phyloP scores from a whole-genome alignment of 2,888 invertebrate genomes.

The Oligia strigilis region DNA sequence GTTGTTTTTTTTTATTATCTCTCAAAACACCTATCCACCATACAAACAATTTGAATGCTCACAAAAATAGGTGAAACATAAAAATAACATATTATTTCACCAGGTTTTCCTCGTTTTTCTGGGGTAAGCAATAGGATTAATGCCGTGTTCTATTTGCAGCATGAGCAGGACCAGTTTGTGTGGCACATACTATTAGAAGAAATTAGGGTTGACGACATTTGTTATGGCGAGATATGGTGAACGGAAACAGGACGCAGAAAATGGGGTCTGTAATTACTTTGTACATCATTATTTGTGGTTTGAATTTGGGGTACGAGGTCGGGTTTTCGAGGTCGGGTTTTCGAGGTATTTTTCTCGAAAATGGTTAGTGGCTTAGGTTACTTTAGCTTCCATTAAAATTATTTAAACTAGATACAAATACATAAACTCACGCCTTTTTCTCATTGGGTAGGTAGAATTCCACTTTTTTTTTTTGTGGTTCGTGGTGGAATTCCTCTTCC shows the following conservation, averaged over 20 bases:
- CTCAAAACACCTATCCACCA: not conserved
- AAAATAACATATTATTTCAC: slow-evolving; percentile 60
- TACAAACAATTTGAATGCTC: slow-evolving; percentile 45
- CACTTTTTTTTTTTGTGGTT: too few relatives aligned
- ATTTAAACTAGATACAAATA: not conserved
- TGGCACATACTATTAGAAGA: slow-evolving; percentile 62
- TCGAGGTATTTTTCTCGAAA: not conserved
- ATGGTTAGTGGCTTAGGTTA: not conserved
- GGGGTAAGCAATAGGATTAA: slow-evolving; percentile 61
- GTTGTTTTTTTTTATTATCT: slow-evolving; percentile 1
- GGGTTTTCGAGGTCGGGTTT: not conserved
- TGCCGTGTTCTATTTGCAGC: slow-evolving; percentile 53
- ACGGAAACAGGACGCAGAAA: slow-evolving; percentile 47
- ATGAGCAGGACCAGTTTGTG: slow-evolving; percentile 37
- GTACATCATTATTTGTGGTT: slow-evolving; percentile 34
- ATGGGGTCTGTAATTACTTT: slow-evolving; percentile 53
- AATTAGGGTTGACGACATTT: slow-evolving; percentile 64
- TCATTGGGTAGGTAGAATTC: too few relatives aligned
- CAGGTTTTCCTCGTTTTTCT: slow-evolving; percentile 64
- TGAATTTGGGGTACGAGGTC: slow-evolving; percentile 14
- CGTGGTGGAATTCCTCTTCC: too few relatives aligned
- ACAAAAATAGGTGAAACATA: slow-evolving; percentile 45
- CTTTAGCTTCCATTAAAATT: not conserved
- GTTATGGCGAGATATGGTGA: slow-evolving; percentile 54
- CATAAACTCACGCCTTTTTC: too few relatives aligned